Evolutionary conservation across 2,113 vertebrate species (phyloP).

Genomic region (Myodes glareolus): DNA sequence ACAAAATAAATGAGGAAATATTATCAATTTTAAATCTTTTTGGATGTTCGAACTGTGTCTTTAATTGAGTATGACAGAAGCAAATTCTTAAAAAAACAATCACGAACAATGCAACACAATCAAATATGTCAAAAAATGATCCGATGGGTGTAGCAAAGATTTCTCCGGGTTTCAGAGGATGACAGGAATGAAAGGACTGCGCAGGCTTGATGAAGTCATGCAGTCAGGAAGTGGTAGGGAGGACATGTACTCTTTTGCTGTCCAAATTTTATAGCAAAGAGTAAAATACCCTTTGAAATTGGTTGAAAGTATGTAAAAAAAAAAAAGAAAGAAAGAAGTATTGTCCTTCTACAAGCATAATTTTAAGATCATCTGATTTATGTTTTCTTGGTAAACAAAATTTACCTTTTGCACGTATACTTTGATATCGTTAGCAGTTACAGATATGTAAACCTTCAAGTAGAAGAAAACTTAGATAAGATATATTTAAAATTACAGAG

Average conservation of each 20-base stretch:
- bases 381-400: neutral
- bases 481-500: neutral
- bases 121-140: neutral
- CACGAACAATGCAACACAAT: neutral
- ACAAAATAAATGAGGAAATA: neutral
- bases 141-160: neutral
- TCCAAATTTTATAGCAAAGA: slow-evolving; percentile 33
- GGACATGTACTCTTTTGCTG: neutral
- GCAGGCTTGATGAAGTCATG: neutral
- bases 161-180: neutral
- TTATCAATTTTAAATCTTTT: neutral
- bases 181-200: neutral
- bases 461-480: neutral
- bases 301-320: neutral
- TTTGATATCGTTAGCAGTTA: neutral
- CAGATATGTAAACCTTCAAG: neutral
- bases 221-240: neutral
- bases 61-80: neutral
- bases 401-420: neutral
- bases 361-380: neutral
- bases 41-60: neutral
- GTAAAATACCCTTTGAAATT: neutral
- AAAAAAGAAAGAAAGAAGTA: neutral
- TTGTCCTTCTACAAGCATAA: neutral
- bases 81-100: neutral